Conservation (phyloP, 2,888 invertebrate genomes). For the Catotricha subobsoleta region DNA sequence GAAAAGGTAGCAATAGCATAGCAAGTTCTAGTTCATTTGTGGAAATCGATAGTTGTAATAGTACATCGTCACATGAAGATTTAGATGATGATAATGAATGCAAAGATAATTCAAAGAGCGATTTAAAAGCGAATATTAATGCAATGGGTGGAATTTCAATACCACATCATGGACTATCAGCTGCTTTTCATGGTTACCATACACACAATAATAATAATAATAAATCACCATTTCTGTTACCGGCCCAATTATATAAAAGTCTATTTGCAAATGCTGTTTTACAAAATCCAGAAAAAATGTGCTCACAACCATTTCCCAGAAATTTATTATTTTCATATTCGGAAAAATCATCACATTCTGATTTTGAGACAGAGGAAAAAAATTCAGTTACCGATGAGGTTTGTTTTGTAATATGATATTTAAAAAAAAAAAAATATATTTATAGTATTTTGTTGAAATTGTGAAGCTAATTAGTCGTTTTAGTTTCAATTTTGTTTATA, state of each 20-base stretch:
- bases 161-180: conserved; percentile 13
- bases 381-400: conserved; percentile 3
- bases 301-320: conserved; percentile 22
- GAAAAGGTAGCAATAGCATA: conserved; percentile 2
- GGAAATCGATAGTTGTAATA: conserved; percentile 6
- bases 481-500: not conserved
- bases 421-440: not conserved
- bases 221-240: conserved; percentile 41
- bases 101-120: too few relatives aligned
- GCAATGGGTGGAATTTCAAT: conserved; percentile 13
- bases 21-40: conserved; percentile 7
- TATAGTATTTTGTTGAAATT: not conserved
- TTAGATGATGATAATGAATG: conserved; percentile 4
- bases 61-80: conserved; percentile 3
- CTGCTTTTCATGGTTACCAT: conserved; percentile 14
- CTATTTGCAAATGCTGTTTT: conserved; percentile 54
- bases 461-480: not conserved
- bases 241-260: conserved; percentile 62
- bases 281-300: conserved; percentile 23
- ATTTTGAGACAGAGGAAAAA: conserved; percentile 10
- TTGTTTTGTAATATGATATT: not conserved
- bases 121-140: conserved; percentile 5
- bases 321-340: conserved; percentile 36
- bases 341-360: conserved; percentile 13
- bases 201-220: conserved; percentile 11